Evolutionary conservation across 2,113 vertebrate genomes (phyloP), one percentile per base, ranked within the genome.

Genomic region (Ceyx cyanopectus): DNA sequence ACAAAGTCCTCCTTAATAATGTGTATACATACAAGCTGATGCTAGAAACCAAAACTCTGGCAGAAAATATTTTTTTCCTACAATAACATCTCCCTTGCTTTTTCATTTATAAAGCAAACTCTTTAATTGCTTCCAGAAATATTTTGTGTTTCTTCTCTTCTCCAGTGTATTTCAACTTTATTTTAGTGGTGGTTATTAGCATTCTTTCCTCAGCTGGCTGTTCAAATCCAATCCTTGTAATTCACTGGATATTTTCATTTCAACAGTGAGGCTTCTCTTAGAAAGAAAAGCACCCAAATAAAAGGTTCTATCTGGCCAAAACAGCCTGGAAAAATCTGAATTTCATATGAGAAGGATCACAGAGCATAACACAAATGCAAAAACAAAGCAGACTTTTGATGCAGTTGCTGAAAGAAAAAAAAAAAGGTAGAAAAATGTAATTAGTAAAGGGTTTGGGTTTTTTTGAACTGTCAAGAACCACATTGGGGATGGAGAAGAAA

Each of bases 71-170:
- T 67, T 67, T 93, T 82, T 43, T 75, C 29, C 23, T 61, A 15
- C 18, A 86, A 67, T 58, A 95, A 77, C 13, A 61, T 75, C 40
- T 72, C 40, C 16, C 6, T 65, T 56, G 46, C 73, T 90, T 88
- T 48, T 20, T 77, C 18, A 74, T 70, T 63, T 26, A 45, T 63
- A 68, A 88, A 86, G 48, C 27, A 90, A 89, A 62, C 7, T 66
- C 46, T 30, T 81, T 45, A 87, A 80, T 30, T 89, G 29, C 9
- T 86, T 92, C 61, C 83, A 93, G 86, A 92, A 92, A 60, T 78
- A 81, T 14, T 70, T n/a, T 58, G 37, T 23, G 20, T 18, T 84
- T 90, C 40, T 90, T n/a, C 43, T 81, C 9, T 34, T 90, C 67
- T 66, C 51, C 60, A 32, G 4, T 70, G 3, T 74, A 63, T 56